Evolutionary conservation across 2,113 vertebrate species (phyloP).

Genomic region (Tyrannus savana): DNA sequence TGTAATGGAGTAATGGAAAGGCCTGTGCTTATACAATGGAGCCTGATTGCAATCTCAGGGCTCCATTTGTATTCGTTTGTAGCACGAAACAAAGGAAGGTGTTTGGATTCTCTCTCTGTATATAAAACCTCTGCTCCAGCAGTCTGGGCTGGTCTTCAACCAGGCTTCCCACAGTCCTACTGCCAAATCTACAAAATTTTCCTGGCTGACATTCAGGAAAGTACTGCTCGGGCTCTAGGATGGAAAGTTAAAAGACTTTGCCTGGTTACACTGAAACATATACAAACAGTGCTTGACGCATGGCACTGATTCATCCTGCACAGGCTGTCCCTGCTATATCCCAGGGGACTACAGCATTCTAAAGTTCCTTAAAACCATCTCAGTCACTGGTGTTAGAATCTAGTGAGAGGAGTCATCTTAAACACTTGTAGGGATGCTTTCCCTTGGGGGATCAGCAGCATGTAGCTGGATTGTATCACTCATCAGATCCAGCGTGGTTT

Average conservation of each 20-base stretch:
- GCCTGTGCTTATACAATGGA: conserved; percentile 75
- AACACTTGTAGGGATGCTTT: not conserved
- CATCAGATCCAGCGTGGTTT: not conserved
- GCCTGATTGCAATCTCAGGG: conserved; percentile 74
- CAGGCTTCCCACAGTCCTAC: conserved; percentile 89
- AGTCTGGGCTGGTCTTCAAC: conserved; percentile 76
- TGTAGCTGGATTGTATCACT: not conserved
- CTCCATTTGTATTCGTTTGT: conserved; percentile 66
- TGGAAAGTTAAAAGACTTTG: conserved; percentile 94
- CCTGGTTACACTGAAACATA: conserved; percentile 93
- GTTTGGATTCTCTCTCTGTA: conserved; percentile 76
- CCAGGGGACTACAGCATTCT: conserved; percentile 37
- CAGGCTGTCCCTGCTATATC: conserved; percentile 68
- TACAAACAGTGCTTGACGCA: conserved; percentile 82
- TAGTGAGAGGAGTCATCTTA: conserved; percentile 14
- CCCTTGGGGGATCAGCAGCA: not conserved
- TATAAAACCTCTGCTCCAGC: conserved; percentile 78
- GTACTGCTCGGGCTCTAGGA: conserved; percentile 85
- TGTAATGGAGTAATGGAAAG: conserved; percentile 72
- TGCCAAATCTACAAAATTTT: conserved; percentile 92
- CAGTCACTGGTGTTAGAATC: not conserved
- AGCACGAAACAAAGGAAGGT: conserved; percentile 80
- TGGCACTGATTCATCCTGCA: conserved; percentile 69
- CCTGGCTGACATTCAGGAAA: conserved; percentile 98
- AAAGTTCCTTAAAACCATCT: conserved; percentile 33